Base-by-base conservation (phyloP, 2,113 vertebrate species). In the Gila orcuttii region DNA sequence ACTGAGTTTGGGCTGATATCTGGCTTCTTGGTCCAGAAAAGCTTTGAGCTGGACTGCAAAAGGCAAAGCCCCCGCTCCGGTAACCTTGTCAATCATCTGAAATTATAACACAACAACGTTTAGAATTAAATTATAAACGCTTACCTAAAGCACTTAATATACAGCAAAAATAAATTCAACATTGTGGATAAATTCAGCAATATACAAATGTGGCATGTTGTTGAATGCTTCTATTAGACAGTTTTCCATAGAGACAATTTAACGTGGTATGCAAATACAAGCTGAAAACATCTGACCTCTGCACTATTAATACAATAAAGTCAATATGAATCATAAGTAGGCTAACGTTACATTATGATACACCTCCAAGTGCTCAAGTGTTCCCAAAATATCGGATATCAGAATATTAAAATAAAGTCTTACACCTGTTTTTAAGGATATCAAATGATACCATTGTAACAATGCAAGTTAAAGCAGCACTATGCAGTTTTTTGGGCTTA, bases 71-170 rank as follows among this genome's bases (percentile, higher is more conserved):
- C 90, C 95, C 0, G 90, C 86, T 71, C 87, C 93, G 64, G 91
- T 94, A 66, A 94, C 91, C 3, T 94, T 93, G 45, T 96, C 96
- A 88, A 98, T 96, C 98, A 99, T 99, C 98, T 99, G 87, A 62
- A 71, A 74, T 87, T 68, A 69, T 0, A 82, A 25, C 1, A 13
- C 6, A 12, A 15, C n/a, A 52, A n/a, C 25, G 19, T 1, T 42
- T 9, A 42, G 8, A 42, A 52, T 1, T 1, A 17, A 17, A 17
- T 17, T 1, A 52, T 17, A 6, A 66, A 39, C 4, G 19, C 9
- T 9, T 4, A 21, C 8, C 6, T 50, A 28, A 76, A 76, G 25
- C 23, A 52, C n/a, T 6, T 6, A 52, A 52, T 15, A 21, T 3
- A 55, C 19, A 8, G 55, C 55, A 8, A 21, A 55, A 52, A 52